Percentiles rank a stretch among this genome's conserved stretches.
Conservation (phyloP, 2,113 vertebrate genomes). For the Ciconia stormi region DNA sequence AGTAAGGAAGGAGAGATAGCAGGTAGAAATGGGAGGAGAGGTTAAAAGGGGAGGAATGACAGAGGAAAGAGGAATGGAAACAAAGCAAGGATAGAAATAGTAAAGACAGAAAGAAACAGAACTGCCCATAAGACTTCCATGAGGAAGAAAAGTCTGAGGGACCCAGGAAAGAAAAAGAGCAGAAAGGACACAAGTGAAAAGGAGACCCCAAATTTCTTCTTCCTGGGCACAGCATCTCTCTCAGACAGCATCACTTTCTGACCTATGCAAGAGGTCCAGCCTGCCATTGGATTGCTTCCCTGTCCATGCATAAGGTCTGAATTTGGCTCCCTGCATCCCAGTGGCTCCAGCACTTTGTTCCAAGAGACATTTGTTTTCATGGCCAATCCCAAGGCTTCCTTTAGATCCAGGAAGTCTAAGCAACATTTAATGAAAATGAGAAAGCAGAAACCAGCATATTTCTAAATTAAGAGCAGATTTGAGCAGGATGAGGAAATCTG, state of each 20-base stretch:
- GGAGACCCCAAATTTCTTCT: not conserved
- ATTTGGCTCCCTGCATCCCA: not conserved
- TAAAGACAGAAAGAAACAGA: not conserved
- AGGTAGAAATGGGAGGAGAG: not conserved
- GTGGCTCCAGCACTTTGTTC: not conserved
- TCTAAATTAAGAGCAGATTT: conserved; percentile 56
- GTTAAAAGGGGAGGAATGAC: not conserved
- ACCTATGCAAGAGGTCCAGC: not conserved
- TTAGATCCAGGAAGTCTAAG: not conserved
- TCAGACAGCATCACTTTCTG: not conserved
- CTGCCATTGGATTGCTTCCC: not conserved
- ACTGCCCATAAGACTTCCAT: not conserved
- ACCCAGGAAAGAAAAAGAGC: not conserved
- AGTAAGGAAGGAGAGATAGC: not conserved
- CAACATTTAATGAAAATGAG: conserved; percentile 23
- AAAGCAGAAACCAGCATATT: conserved; percentile 25
- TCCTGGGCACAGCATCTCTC: not conserved
- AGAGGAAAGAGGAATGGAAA: not conserved
- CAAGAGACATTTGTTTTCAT: not conserved
- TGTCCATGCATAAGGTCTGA: not conserved
- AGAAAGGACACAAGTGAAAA: not conserved
- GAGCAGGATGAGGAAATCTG: conserved; percentile 1
- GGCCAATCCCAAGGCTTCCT: not conserved
- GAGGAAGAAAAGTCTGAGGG: not conserved
- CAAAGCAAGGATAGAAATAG: not conserved